A percentile compares a stretch with the other conserved stretches of the same genome.
phyloP scores from a whole-genome alignment of 1,140 invertebrate genomes.

The Drosophila quadrilineata region DNA sequence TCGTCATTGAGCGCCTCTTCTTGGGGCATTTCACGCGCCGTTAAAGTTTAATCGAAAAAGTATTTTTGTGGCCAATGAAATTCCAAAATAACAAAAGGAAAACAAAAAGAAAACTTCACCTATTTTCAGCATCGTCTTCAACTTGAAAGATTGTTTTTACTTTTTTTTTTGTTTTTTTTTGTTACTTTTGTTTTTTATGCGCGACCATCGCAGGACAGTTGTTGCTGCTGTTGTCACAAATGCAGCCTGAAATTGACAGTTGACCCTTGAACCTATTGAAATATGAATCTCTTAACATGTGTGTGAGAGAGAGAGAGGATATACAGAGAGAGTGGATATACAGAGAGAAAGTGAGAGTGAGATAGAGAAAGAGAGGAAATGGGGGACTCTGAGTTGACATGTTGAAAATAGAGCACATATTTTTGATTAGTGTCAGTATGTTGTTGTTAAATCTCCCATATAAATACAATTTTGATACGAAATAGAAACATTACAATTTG shows the following conservation, averaged over 20 bases:
- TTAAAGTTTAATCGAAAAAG: conserved; percentile 79
- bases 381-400: too few relatives aligned
- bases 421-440: too few relatives aligned
- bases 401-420: too few relatives aligned
- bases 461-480: too few relatives aligned
- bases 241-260: conserved; percentile 43
- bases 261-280: conserved; percentile 8
- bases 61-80: conserved; percentile 76
- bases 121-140: conserved; percentile 27
- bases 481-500: too few relatives aligned
- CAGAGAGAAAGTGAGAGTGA: too few relatives aligned
- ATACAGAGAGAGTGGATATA: too few relatives aligned
- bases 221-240: conserved; percentile 8
- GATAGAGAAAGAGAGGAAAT: too few relatives aligned
- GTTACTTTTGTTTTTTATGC: background rate
- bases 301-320: too few relatives aligned
- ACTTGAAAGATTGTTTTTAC: background rate
- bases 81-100: conserved; percentile 44
- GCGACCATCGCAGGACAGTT: conserved; percentile 1
- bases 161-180: conserved; percentile 1
- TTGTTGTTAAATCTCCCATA: too few relatives aligned
- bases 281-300: conserved; percentile 42
- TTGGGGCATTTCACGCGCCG: conserved; percentile 64
- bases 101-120: conserved; percentile 59
- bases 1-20: conserved; percentile 20